Base-by-base conservation (phyloP, 2,797 vertebrate genomes). In the Graptemys geographica region DNA sequence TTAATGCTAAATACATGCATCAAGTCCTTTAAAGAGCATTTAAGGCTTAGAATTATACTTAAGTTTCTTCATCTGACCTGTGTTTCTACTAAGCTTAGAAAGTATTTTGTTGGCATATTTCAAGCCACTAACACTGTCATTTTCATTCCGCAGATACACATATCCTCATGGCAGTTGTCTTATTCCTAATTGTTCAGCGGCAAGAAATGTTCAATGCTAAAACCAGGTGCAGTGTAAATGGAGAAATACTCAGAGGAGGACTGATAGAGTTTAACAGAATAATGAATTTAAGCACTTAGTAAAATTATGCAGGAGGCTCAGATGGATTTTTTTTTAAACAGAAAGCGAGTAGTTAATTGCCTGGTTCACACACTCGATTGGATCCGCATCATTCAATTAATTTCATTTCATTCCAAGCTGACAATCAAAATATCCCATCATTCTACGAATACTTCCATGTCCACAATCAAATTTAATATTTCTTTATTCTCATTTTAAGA, bases 341-440 rank as follows among this genome's bases (percentile, higher is more conserved):
- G 81, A 88, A 94, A 90, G 59, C 23, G 84, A 56, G 87, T 87
- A 85, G 62, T 19, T 90, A 93, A 79, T 74, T 84, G 56, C 81
- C 92, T 47, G 0, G 25, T 82, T 95, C 65, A 87, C 0, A 1
- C 5, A 44, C 88, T 96, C 69, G 87, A 87, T 31, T 95, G 85
- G 87, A 96, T 94, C 87, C 91, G 79, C 41, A 47, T 56, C 79
- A 81, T 93, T 95, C 95, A 90, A 89, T 87, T 95, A 86, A 78
- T 74, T 84, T 79, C 90, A 49, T 90, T 96, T 96, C 49, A 91
- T 90, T 93, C 87, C 83, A 89, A 89, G 87, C 65, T 84, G 93
- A 89, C 81, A 96, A 94, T 94, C 88, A 92, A 89, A 96, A 84
- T 76, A 95, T 53, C 87, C 84, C 83, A 88, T 47, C 89, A 84